Percentiles rank a stretch among this genome's conserved stretches.
phyloP scores from a whole-genome alignment of 2,113 vertebrate genomes.

The Thomomys bottae region DNA sequence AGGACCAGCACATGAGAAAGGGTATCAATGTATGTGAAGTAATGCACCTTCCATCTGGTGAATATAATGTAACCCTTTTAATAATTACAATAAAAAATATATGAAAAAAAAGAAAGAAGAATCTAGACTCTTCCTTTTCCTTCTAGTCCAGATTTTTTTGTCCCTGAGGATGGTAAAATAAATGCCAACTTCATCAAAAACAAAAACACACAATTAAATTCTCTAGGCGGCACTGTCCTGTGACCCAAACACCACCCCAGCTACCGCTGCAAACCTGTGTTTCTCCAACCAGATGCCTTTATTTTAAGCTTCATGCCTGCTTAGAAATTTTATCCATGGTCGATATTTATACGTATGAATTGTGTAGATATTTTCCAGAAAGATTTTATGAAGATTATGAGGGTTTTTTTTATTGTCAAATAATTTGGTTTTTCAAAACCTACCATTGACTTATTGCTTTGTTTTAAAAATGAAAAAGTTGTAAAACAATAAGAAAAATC shows the following conservation, averaged over 20 bases:
- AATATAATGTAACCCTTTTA: too few species aligned
- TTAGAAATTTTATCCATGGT: background rate
- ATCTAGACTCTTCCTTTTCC: background rate
- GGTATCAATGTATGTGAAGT: too few species aligned
- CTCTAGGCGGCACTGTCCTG: background rate
- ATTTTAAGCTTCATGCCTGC: background rate
- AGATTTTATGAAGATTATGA: constrained; percentile 20
- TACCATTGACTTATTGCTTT: background rate
- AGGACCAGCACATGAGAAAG: too few species aligned
- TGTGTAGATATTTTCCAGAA: background rate
- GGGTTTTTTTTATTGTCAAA: constrained; percentile 9
- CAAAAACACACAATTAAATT: background rate
- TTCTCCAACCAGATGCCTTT: background rate
- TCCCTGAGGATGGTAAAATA: background rate
- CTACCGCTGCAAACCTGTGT: background rate
- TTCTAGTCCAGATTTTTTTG: background rate
- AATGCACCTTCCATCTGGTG: too few species aligned
- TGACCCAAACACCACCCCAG: background rate
- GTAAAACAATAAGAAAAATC: background rate
- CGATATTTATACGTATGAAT: background rate
- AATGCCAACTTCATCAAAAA: background rate
- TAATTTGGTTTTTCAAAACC: constrained; percentile 14
- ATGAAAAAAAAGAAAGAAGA: background rate
- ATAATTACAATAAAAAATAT: too few species aligned
- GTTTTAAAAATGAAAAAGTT: constrained; percentile 36